Evolutionary conservation across 2,888 invertebrate genomes (phyloP).

Genomic region (Eristalis arbustorum): DNA sequence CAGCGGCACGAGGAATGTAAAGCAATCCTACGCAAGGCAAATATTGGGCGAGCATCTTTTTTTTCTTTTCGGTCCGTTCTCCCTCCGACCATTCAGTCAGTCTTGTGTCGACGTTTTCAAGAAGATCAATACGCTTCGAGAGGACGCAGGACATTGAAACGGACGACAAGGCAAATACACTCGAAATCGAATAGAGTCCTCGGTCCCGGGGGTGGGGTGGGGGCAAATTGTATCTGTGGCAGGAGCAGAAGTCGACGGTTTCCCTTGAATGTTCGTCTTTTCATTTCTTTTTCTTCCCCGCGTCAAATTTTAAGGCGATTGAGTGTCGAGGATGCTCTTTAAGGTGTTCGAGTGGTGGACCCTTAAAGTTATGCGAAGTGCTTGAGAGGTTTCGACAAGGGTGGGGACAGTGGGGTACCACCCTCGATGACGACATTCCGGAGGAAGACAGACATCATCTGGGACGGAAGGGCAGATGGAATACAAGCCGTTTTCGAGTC

Average conservation of each 20-base stretch:
- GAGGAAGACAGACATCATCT: too few relatives aligned
- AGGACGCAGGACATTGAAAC: constrained; percentile 28
- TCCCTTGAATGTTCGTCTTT: neutral
- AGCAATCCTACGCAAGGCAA: constrained; percentile 53
- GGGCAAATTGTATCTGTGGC: constrained; percentile 20
- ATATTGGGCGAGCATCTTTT: constrained; percentile 29
- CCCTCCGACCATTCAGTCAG: neutral
- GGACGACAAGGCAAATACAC: constrained; percentile 42
- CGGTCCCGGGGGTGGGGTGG: neutral
- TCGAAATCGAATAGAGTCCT: constrained; percentile 3
- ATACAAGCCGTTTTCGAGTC: too few relatives aligned
- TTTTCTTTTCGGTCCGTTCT: neutral
- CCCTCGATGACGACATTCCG: neutral
- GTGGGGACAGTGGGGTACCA: neutral
- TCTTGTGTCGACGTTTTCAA: neutral
- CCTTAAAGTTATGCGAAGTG: neutral
- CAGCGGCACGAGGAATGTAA: constrained; percentile 12
- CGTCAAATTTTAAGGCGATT: neutral
- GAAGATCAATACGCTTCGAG: constrained; percentile 38
- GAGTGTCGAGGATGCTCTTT: neutral
- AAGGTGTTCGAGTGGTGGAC: constrained; percentile 28
- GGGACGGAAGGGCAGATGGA: too few relatives aligned
- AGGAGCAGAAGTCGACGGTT: neutral
- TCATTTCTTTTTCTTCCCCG: too few relatives aligned
- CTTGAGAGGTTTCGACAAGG: neutral